These are phyloP conservation scores for Hymenochirus boettgeri DNA, from an alignment of 2,113 vertebrate species.

Conservation along the genomic window DNA sequence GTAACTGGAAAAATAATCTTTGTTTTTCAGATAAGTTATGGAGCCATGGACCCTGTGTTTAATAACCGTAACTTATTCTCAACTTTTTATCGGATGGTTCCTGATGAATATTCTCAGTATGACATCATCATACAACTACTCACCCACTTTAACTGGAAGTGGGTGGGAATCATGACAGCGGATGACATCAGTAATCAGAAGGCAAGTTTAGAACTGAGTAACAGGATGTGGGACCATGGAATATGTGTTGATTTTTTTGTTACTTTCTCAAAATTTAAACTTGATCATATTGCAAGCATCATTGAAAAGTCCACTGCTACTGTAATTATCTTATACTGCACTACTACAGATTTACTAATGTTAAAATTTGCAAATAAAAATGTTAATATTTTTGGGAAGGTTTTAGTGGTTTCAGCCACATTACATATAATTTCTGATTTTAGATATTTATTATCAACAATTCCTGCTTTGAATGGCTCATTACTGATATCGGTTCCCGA, in stretches of 20 bases:
- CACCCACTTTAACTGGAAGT: conserved; percentile 4
- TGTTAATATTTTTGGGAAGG: neutral
- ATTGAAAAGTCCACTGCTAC: neutral
- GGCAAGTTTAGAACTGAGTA: neutral
- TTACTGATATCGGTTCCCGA: neutral
- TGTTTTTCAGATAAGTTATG: conserved; percentile 23
- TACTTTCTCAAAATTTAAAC: neutral
- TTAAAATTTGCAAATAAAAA: too few relatives aligned
- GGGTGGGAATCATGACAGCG: neutral
- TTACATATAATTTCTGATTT: neutral
- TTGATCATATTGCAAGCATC: neutral
- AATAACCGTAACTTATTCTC: neutral
- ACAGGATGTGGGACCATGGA: neutral
- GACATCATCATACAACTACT: conserved; percentile 3
- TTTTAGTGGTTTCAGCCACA: neutral
- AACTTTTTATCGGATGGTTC: conserved; percentile 9
- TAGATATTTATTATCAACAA: neutral
- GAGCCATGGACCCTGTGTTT: neutral
- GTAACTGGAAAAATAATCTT: too few relatives aligned
- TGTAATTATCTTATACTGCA: conserved; percentile 1
- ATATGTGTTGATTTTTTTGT: conserved; percentile 1
- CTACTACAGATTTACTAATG: neutral
- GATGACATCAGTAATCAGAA: conserved; percentile 1
- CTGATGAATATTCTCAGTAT: conserved; percentile 6
- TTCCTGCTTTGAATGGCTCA: conserved; percentile 3